Percentiles rank a stretch among this genome's conserved stretches.
Evolutionary conservation across 2,797 vertebrate genomes (phyloP).

Genomic region (Phaenicophaeus curvirostris): DNA sequence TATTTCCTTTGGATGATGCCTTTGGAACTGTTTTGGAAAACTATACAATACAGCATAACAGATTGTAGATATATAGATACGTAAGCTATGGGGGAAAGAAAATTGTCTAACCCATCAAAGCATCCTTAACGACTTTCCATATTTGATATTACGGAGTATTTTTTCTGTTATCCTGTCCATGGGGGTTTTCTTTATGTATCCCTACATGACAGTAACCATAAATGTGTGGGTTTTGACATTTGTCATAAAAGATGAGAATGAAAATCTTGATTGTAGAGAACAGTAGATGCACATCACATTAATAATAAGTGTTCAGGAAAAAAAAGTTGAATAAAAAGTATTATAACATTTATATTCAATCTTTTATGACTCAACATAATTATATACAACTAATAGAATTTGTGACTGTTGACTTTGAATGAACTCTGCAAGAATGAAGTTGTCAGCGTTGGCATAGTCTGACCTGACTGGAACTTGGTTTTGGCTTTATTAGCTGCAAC

Average conservation of each 20-base stretch:
- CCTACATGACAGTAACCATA: not conserved
- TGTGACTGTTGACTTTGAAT: too few relatives aligned
- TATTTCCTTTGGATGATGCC: not conserved
- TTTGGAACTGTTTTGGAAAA: not conserved
- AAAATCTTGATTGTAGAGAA: not conserved
- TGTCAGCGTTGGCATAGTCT: too few relatives aligned
- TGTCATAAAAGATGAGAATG: not conserved
- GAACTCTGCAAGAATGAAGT: too few relatives aligned
- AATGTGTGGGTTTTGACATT: not conserved
- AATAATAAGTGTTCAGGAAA: not conserved
- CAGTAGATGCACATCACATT: not conserved
- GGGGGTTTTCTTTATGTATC: not conserved
- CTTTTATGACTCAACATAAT: too few relatives aligned
- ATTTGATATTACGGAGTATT: not conserved
- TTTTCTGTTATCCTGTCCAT: not conserved
- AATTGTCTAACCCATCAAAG: not conserved
- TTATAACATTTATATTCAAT: not conserved
- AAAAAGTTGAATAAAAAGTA: not conserved
- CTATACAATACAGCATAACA: not conserved
- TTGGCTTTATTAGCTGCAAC: too few relatives aligned
- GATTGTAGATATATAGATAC: not conserved
- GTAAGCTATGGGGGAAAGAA: not conserved
- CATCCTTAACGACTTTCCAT: not conserved
- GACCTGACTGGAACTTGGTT: too few relatives aligned
- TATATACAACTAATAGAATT: too few relatives aligned